Evolutionary conservation across 2,888 invertebrate species (phyloP).

Genomic region (Epirrhoe alternata): DNA sequence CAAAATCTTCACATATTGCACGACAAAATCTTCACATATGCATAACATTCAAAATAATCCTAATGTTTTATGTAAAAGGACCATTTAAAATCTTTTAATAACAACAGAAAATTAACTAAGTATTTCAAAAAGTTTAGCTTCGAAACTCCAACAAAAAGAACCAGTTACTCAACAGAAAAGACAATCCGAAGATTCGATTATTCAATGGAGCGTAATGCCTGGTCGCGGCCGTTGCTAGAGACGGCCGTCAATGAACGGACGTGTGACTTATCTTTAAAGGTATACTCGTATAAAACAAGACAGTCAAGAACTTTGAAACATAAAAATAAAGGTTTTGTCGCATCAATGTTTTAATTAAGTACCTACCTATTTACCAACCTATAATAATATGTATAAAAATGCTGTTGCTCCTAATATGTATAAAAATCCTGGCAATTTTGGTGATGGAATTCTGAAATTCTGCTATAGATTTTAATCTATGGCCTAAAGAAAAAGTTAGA

Average conservation of each 20-base stretch:
- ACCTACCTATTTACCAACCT: too few species aligned
- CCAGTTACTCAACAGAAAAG: constrained; percentile 19
- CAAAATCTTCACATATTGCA: background rate
- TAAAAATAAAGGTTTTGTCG: too few species aligned
- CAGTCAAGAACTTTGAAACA: too few species aligned
- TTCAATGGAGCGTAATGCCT: constrained; percentile 61
- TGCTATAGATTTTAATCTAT: too few species aligned
- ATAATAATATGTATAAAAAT: too few species aligned
- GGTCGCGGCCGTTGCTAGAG: constrained; percentile 20
- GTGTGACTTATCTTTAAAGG: too few species aligned
- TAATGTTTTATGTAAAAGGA: background rate
- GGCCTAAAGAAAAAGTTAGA: too few species aligned
- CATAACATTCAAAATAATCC: background rate
- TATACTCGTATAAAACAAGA: too few species aligned
- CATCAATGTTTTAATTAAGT: too few species aligned
- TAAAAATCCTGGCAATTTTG: too few species aligned
- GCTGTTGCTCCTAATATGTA: too few species aligned
- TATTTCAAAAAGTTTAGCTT: background rate
- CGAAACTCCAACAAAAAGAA: constrained; percentile 20
- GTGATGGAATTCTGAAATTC: too few species aligned
- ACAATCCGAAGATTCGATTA: constrained; percentile 49
- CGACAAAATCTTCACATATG: background rate
- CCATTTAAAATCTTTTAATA: background rate
- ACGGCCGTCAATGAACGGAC: background rate
- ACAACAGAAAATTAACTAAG: background rate